A percentile compares a stretch with the other conserved stretches of the same genome.
phyloP scores from a whole-genome alignment of 1,140 invertebrate genomes.

The Zaprionus africanus region DNA sequence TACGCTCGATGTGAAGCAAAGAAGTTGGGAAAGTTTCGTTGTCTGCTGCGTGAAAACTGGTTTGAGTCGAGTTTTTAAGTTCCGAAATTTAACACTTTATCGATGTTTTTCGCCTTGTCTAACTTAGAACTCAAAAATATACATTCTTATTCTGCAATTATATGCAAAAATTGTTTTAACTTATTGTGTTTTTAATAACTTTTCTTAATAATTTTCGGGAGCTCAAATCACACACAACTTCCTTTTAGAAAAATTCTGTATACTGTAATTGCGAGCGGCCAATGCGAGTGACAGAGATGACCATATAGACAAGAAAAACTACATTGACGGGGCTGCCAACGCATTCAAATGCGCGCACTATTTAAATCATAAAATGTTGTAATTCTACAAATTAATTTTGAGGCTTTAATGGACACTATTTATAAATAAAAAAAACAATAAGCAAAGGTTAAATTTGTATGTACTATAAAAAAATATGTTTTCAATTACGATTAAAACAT shows the following conservation, averaged over 20 bases:
- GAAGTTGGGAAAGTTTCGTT: constrained; percentile 29
- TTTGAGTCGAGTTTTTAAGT: constrained; percentile 23
- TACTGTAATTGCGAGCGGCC: constrained; percentile 42
- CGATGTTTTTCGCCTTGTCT: neutral
- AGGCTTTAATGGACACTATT: neutral
- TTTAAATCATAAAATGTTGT: constrained; percentile 5
- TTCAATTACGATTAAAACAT: neutral
- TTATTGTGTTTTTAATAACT: neutral
- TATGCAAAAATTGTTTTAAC: neutral
- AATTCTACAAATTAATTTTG: neutral
- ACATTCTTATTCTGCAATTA: neutral
- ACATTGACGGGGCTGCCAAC: constrained; percentile 28
- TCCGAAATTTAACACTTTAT: neutral
- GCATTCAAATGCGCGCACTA: constrained; percentile 1
- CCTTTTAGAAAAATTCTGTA: constrained; percentile 69
- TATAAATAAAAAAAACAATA: neutral
- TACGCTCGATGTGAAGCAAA: constrained; percentile 16
- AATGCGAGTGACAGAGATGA: constrained; percentile 14
- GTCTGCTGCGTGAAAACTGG: constrained; percentile 35
- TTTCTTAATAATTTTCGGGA: constrained; percentile 24
- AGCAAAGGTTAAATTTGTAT: neutral
- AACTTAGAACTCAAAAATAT: neutral
- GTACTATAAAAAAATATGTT: neutral
- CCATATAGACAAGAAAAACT: constrained; percentile 5
- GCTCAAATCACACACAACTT: constrained; percentile 44